Base-by-base conservation (phyloP, 2,888 invertebrate genomes). In the Podotricha telesiphe region DNA sequence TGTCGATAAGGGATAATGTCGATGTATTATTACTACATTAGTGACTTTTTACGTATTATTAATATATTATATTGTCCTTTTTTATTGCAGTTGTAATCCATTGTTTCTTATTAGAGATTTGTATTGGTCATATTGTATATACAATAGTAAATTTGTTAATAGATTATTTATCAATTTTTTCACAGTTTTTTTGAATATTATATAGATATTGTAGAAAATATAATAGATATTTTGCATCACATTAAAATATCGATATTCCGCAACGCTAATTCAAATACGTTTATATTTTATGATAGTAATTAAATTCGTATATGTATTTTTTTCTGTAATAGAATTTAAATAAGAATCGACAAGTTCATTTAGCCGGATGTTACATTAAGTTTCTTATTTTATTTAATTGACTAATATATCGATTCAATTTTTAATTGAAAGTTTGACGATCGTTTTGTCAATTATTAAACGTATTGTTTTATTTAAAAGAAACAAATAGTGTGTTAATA, bases 361-460 rank as follows among this genome's bases (percentile, higher is more conserved):
- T 61, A 28, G 8, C 10, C 47, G 17, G 42, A 28, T 61, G 0
- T 13, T 48, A 48, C 8, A 4, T 47, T 47, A 48, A 48, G 10
- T 28, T 17, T 20, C 58, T 20, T 20, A n/a, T n/a, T 58, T 42
- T 0, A 22, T 20, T 42, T 37, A n/a, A 22, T 50, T 20, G 50
- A 22, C 13, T 50, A 20, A 50, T 50, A 20, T 50, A 20, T 42
- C 22, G 22, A n/a, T 20, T 22, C 10, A 42, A 59, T 22, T n/a
- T 42, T 42, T 59, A 20, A n/a, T 48, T 37, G 19, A 28, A 34
- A 19, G 0, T 19, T 34, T 17, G 19, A 62, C 17, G 47, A 62
- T 62, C 6, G 13, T 48, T 62, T 62, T 15, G 62, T 62, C 62
- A 62, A 62, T 62, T 62, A 62, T 62, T 62, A 62, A 58, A 58